Evolutionary conservation across 2,888 invertebrate species (phyloP).

Genomic region (Platypus cylindrus): DNA sequence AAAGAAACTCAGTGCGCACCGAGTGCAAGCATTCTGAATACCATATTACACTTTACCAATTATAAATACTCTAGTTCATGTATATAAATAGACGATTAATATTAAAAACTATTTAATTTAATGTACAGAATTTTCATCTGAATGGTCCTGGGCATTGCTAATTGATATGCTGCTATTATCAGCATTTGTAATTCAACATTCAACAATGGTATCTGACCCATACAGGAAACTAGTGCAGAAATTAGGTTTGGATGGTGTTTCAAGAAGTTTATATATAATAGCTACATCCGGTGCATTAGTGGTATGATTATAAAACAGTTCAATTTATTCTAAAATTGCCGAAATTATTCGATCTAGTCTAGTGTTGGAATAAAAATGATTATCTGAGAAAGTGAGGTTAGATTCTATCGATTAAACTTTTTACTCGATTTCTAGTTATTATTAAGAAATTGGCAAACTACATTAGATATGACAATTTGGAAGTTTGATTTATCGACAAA

Average conservation of each 20-base stretch:
- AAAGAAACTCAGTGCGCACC: too few species aligned
- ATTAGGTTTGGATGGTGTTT: slow-evolving; percentile 33
- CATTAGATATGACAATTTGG: slow-evolving; percentile 41
- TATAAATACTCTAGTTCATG: too few species aligned
- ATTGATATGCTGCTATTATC: slow-evolving; percentile 38
- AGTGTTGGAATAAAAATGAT: not conserved
- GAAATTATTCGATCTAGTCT: not conserved
- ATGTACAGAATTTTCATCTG: slow-evolving; percentile 29
- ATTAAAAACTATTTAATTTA: slow-evolving; percentile 4
- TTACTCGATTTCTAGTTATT: slow-evolving; percentile 38
- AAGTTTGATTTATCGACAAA: slow-evolving; percentile 38
- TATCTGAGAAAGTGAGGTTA: not conserved
- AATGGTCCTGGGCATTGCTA: slow-evolving; percentile 34
- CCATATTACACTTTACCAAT: not conserved
- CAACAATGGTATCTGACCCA: slow-evolving; percentile 38
- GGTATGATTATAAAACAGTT: slow-evolving; percentile 26
- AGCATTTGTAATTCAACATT: slow-evolving; percentile 45
- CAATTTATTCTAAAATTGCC: slow-evolving; percentile 2
- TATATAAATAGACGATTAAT: too few species aligned
- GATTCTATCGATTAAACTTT: not conserved
- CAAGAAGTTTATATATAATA: slow-evolving; percentile 39
- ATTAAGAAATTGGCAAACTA: slow-evolving; percentile 39
- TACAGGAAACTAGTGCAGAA: slow-evolving; percentile 36
- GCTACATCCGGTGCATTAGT: slow-evolving; percentile 36
- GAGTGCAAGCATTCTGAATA: too few species aligned